phyloP scores from a whole-genome alignment of 2,888 invertebrate species.

The Macaria notata region DNA sequence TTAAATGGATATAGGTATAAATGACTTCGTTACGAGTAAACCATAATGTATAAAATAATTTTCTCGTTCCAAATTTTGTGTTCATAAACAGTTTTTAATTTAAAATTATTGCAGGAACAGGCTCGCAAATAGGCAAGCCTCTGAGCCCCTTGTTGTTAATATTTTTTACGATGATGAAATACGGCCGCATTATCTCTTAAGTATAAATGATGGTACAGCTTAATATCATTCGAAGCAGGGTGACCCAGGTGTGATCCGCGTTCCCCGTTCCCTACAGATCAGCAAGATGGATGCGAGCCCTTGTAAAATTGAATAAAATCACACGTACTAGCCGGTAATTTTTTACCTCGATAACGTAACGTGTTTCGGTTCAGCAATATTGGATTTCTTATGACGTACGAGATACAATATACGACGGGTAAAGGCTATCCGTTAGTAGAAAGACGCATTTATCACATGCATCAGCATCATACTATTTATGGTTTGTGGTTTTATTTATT shows the following conservation, averaged over 20 bases:
- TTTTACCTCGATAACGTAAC: slow-evolving; percentile 9
- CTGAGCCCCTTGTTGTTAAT: background rate
- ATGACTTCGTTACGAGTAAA: no score
- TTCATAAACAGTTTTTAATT: no score
- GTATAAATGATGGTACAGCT: slow-evolving; percentile 25
- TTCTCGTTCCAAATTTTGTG: no score
- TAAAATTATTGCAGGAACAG: no score
- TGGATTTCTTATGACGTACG: background rate
- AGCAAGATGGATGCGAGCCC: slow-evolving; percentile 33
- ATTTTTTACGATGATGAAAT: slow-evolving; percentile 14
- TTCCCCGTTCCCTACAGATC: slow-evolving; percentile 30
- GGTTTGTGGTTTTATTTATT: no score
- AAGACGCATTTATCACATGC: no score
- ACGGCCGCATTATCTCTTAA: slow-evolving; percentile 18
- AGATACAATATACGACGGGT: no score
- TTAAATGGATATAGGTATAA: no score
- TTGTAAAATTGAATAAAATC: slow-evolving; percentile 27
- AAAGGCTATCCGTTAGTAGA: no score
- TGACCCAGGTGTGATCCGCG: slow-evolving; percentile 30
- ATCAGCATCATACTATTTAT: no score
- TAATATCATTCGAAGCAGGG: slow-evolving; percentile 24
- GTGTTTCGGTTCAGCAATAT: slow-evolving; percentile 4
- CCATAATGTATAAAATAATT: no score
- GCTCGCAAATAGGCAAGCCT: no score
- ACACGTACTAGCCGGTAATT: slow-evolving; percentile 9